phyloP scores from a whole-genome alignment of 1,140 invertebrate genomes.

The Lethocerus indicus region DNA sequence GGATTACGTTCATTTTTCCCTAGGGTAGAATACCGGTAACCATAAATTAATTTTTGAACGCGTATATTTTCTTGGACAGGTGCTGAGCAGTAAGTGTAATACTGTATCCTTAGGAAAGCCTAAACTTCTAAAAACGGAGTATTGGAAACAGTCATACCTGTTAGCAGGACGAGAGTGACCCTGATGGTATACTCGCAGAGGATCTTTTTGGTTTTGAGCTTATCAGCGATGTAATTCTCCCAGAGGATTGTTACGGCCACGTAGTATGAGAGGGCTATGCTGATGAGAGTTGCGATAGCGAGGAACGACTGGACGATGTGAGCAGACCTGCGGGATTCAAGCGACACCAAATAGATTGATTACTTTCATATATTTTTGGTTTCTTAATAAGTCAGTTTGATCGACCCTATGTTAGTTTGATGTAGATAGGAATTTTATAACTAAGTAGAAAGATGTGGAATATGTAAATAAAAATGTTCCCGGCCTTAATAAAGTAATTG shows the following conservation, averaged over 20 bases:
- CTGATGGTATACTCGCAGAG: background rate
- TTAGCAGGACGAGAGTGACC: background rate
- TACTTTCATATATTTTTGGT: background rate
- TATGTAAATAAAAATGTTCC: background rate
- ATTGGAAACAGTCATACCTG: too few relatives aligned
- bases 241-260: constrained; percentile 2
- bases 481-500: background rate
- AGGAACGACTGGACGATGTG: background rate
- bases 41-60: background rate
- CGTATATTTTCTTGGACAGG: background rate
- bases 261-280: background rate
- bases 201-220: background rate
- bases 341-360: background rate
- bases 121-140: background rate
- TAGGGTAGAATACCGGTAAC: too few relatives aligned
- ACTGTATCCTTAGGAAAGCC: background rate
- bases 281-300: background rate
- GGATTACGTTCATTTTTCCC: too few relatives aligned
- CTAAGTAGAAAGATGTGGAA: background rate
- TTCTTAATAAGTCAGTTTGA: background rate
- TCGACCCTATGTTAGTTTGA: background rate
- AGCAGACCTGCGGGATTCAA: background rate
- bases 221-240: constrained; percentile 3
- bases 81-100: background rate
- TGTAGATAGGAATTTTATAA: background rate